Evolutionary conservation across 2,888 invertebrate genomes (phyloP).

Genomic region (Sturmia bella): DNA sequence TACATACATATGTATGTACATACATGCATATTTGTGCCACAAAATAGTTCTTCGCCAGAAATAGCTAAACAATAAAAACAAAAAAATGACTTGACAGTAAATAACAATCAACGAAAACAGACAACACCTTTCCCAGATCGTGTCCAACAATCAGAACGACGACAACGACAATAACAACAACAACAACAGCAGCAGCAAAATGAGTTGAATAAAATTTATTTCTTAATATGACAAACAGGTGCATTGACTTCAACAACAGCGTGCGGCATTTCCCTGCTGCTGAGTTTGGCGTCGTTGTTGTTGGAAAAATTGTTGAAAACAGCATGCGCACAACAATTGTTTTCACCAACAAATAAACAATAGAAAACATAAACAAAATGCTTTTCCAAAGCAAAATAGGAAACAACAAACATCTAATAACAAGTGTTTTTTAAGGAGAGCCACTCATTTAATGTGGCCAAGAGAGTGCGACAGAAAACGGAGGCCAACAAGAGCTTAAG

Average conservation of each 20-base stretch:
- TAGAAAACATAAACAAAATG: slow-evolving; percentile 57
- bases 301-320: slow-evolving; percentile 25
- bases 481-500: slow-evolving; percentile 41
- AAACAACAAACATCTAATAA: slow-evolving; percentile 38
- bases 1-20: background rate
- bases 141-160: slow-evolving; percentile 9
- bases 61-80: slow-evolving; percentile 40
- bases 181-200: slow-evolving; percentile 7
- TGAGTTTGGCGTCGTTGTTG: background rate
- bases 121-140: slow-evolving; percentile 21
- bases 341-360: slow-evolving; percentile 66
- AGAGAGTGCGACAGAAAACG: slow-evolving; percentile 28
- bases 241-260: slow-evolving; percentile 62
- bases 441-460: background rate
- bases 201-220: slow-evolving; percentile 23
- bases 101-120: slow-evolving; percentile 27
- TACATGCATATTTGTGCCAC: background rate
- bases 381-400: slow-evolving; percentile 26
- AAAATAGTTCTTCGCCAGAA: slow-evolving; percentile 23
- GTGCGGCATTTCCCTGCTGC: slow-evolving; percentile 25
- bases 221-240: slow-evolving; percentile 60
- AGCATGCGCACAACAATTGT: slow-evolving; percentile 65
- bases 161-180: slow-evolving; percentile 15
- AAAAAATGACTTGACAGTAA: slow-evolving; percentile 55
- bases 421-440: slow-evolving; percentile 60